Percentiles rank a stretch among this genome's conserved stretches.
Evolutionary conservation across 1,140 invertebrate genomes (phyloP).

Genomic region (Megalopta genalis): DNA sequence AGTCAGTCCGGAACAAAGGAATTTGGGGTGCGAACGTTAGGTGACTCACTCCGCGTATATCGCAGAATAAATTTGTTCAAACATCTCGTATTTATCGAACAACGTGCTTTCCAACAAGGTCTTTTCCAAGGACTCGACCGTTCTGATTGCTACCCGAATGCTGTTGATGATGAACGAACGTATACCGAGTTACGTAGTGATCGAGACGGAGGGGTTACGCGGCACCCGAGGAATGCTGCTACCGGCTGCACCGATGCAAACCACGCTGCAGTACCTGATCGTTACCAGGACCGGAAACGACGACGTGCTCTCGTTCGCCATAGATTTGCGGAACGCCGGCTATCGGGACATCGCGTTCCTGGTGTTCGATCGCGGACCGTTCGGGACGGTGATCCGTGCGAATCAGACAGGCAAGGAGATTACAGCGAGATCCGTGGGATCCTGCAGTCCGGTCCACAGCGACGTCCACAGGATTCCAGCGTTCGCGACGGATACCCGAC

Average conservation of each 20-base stretch:
- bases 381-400: conserved; percentile 12
- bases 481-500: conserved; percentile 12
- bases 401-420: neutral
- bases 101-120: too few species aligned
- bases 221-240: neutral
- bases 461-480: neutral
- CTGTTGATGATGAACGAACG: neutral
- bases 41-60: too few species aligned
- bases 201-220: conserved; percentile 8
- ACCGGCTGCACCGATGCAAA: neutral
- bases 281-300: neutral
- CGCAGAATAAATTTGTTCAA: too few species aligned
- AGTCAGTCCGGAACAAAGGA: too few species aligned
- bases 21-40: too few species aligned
- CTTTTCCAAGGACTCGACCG: neutral
- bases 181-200: conserved; percentile 12
- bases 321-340: conserved; percentile 5
- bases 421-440: conserved; percentile 2
- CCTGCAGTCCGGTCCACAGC: conserved; percentile 4
- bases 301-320: neutral
- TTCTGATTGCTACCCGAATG: neutral
- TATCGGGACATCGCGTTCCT: conserved; percentile 34
- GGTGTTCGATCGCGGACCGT: neutral
- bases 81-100: too few species aligned
- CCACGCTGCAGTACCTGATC: conserved; percentile 23